Conservation (phyloP, 2,888 invertebrate species). For the Epistrophe eligans region DNA sequence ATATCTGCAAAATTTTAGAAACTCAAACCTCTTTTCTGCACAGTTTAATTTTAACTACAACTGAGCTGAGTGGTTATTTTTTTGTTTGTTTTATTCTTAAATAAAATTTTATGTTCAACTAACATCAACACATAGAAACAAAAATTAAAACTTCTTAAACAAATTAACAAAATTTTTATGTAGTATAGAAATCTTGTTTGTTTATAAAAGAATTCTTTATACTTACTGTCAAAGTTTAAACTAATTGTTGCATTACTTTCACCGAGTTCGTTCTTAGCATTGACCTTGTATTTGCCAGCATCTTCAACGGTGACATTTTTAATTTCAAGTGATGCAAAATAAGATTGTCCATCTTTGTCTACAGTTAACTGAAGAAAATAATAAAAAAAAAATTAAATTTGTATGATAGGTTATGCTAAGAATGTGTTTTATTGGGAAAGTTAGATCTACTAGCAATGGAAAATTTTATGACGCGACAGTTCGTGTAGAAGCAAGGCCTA, state of each 20-base stretch:
- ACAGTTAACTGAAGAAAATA: slow-evolving; percentile 89
- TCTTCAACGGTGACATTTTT: slow-evolving; percentile 97
- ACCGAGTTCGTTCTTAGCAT: slow-evolving; percentile 98
- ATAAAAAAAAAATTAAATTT: too few species aligned
- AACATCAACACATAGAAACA: slow-evolving; percentile 23
- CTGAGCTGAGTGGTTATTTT: not conserved
- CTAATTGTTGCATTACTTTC: slow-evolving; percentile 98
- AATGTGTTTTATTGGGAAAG: too few species aligned
- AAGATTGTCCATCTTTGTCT: slow-evolving; percentile 96
- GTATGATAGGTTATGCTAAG: too few species aligned
- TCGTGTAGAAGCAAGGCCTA: too few species aligned
- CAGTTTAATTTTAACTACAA: slow-evolving; percentile 4
- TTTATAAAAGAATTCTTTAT: slow-evolving; percentile 39
- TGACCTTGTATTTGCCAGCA: slow-evolving; percentile 98
- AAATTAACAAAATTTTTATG: not conserved
- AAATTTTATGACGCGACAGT: too few species aligned
- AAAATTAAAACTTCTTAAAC: slow-evolving; percentile 15
- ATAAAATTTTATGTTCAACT: slow-evolving; percentile 1
- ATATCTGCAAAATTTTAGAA: slow-evolving; percentile 4
- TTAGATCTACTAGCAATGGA: too few species aligned
- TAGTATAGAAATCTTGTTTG: not conserved
- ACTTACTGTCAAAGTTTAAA: slow-evolving; percentile 99
- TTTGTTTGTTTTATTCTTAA: not conserved
- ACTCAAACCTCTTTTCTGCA: not conserved
- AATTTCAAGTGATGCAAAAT: slow-evolving; percentile 96